These are phyloP conservation scores for Triplophysa dalaica DNA, from an alignment of 2,113 vertebrate species.

Conservation along the genomic window DNA sequence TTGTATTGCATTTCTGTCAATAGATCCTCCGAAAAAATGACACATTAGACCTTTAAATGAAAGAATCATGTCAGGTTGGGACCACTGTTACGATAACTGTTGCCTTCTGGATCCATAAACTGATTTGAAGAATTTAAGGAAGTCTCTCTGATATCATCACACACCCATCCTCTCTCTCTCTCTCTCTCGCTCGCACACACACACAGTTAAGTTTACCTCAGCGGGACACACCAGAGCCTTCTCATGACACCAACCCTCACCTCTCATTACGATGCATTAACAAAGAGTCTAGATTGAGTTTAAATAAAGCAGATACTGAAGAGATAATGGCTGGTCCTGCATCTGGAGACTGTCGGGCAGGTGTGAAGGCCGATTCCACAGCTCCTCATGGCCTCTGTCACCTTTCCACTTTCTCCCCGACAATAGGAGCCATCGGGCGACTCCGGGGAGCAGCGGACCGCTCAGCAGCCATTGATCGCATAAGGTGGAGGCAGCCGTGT, in stretches of 20 bases:
- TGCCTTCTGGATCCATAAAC: not conserved
- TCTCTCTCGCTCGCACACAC: not conserved
- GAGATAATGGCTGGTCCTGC: not conserved
- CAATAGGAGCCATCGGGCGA: slow-evolving; percentile 6
- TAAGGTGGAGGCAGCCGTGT: slow-evolving; percentile 35
- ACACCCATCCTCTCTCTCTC: too few species aligned
- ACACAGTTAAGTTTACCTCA: not conserved
- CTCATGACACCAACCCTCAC: not conserved
- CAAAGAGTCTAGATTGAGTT: slow-evolving; percentile 6
- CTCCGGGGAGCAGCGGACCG: slow-evolving; percentile 26
- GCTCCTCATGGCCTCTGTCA: slow-evolving; percentile 6
- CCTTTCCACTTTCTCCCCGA: slow-evolving; percentile 24
- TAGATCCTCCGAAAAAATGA: too few species aligned
- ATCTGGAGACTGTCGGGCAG: not conserved
- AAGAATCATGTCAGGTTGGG: too few species aligned
- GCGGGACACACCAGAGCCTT: slow-evolving; percentile 13
- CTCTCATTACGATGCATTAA: slow-evolving; percentile 32
- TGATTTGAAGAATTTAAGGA: not conserved
- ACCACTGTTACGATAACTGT: not conserved
- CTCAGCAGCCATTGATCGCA: slow-evolving; percentile 29
- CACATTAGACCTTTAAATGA: too few species aligned
- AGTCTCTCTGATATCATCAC: not conserved
- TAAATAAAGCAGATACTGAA: slow-evolving; percentile 5
- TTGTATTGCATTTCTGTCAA: too few species aligned
- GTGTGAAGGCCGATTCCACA: slow-evolving; percentile 6